phyloP scores from a whole-genome alignment of 2,888 invertebrate genomes.

The Cerastoderma edule region DNA sequence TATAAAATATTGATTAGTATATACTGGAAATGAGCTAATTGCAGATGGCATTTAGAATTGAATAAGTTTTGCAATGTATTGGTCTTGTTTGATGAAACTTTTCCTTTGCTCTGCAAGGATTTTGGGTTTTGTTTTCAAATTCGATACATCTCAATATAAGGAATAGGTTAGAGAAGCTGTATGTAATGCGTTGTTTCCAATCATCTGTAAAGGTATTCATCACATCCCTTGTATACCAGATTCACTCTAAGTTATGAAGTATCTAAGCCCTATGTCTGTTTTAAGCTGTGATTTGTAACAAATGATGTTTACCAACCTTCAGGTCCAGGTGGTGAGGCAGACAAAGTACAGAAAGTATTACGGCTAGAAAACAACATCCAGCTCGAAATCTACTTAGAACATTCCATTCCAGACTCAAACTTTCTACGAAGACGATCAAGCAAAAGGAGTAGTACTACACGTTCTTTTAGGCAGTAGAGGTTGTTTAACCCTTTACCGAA shows the following conservation, averaged over 20 bases:
- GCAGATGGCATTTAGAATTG: too few relatives aligned
- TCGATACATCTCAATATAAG: too few relatives aligned
- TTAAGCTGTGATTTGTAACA: not conserved
- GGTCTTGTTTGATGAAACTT: too few relatives aligned
- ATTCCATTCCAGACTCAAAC: constrained; percentile 57
- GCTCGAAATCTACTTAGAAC: constrained; percentile 68
- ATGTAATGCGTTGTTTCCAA: too few relatives aligned
- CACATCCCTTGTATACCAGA: too few relatives aligned
- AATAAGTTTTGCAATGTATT: too few relatives aligned
- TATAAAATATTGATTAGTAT: too few relatives aligned
- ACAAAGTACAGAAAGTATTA: constrained; percentile 66
- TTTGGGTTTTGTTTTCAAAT: too few relatives aligned
- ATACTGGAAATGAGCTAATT: too few relatives aligned
- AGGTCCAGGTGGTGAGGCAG: constrained; percentile 60
- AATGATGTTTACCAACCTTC: not conserved
- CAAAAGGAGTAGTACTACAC: constrained; percentile 38
- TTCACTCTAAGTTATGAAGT: not conserved
- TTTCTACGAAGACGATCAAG: constrained; percentile 45
- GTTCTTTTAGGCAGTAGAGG: not conserved
- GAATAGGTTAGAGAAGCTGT: too few relatives aligned
- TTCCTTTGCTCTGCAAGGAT: too few relatives aligned
- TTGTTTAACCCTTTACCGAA: not conserved
- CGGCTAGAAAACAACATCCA: constrained; percentile 68
- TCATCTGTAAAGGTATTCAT: too few relatives aligned
- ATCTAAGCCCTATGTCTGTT: not conserved